Evolutionary conservation across 2,888 invertebrate genomes (phyloP).

Genomic region (Cantharis flavilabris): DNA sequence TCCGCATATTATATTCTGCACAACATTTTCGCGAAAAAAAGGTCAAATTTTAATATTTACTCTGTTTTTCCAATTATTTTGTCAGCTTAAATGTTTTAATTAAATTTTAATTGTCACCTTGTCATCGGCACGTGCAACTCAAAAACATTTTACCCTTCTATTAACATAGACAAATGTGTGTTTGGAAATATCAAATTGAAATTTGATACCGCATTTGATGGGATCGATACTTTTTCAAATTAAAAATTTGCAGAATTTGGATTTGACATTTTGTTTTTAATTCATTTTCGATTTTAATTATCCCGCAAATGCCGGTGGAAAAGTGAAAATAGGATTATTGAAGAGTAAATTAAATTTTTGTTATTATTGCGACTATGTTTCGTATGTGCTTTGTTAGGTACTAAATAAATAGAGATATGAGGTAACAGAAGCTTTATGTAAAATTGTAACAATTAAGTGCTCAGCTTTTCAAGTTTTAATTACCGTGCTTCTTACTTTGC

Average conservation of each 20-base stretch:
- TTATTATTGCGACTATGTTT: neutral
- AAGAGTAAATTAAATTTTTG: neutral
- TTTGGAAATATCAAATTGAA: neutral
- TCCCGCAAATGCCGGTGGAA: neutral
- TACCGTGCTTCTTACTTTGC: neutral
- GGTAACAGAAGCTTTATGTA: neutral
- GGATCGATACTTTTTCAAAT: neutral
- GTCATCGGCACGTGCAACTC: neutral
- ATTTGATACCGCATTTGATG: neutral
- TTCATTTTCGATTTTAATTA: neutral
- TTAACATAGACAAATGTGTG: neutral
- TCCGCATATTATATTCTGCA: neutral
- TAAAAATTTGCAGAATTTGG: neutral
- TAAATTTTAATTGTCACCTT: neutral
- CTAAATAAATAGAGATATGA: neutral
- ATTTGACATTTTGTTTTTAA: neutral
- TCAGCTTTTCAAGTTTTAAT: neutral
- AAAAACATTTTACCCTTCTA: neutral
- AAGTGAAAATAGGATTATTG: neutral
- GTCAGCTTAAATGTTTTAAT: neutral
- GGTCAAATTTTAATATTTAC: neutral
- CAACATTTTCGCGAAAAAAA: neutral
- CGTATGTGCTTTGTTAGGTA: neutral
- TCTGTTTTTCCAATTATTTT: neutral
- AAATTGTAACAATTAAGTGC: neutral